Conservation (phyloP, 2,888 invertebrate genomes). For the Mycogona germanica region DNA sequence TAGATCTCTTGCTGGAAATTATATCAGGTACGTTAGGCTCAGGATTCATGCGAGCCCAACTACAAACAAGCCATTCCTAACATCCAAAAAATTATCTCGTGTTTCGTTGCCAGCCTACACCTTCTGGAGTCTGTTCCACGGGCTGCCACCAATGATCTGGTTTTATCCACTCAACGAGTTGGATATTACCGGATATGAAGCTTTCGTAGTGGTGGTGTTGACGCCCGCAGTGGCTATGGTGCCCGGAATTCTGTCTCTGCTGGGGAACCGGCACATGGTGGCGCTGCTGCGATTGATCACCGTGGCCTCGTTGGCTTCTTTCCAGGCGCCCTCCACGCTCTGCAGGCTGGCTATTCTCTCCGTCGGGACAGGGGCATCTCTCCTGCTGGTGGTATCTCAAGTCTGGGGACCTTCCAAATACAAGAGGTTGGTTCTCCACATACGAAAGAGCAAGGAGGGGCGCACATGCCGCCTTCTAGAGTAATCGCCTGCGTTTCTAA, state of each 20-base stretch:
- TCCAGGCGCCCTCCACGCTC: constrained; percentile 26
- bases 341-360: constrained; percentile 29
- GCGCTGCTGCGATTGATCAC: constrained; percentile 27
- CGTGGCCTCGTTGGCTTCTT: constrained; percentile 30
- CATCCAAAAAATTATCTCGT: no score
- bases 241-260: constrained; percentile 16
- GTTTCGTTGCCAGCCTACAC: constrained; percentile 32
- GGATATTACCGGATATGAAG: constrained; percentile 36
- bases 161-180: constrained; percentile 37
- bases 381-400: constrained; percentile 31
- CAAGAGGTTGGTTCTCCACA: no score
- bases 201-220: constrained; percentile 31
- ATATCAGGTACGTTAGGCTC: no score
- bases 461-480: no score
- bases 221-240: constrained; percentile 27
- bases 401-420: no score
- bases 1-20: no score
- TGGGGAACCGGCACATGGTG: neutral
- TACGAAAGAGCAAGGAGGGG: no score
- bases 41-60: no score
- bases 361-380: constrained; percentile 29
- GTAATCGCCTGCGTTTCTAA: no score
- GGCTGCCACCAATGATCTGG: constrained; percentile 35
- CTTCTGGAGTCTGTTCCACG: constrained; percentile 35
- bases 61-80: no score